A percentile compares a stretch with the other conserved stretches of the same genome.
Conservation (phyloP, 2,797 vertebrate genomes). For the Carduelis carduelis region DNA sequence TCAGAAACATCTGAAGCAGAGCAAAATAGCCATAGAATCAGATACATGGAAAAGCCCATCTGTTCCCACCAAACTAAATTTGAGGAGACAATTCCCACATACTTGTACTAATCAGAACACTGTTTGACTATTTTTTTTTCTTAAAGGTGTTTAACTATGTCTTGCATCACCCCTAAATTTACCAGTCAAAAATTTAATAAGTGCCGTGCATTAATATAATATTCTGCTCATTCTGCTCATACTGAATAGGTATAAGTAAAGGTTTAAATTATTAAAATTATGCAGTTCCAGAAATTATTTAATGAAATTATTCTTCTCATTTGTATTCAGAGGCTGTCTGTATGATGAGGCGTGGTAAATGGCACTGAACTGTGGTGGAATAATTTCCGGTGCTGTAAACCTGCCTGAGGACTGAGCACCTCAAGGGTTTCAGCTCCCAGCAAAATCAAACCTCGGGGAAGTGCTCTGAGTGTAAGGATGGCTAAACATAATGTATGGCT, state of each 20-base stretch:
- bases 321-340: conserved; percentile 54
- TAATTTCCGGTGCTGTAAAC: conserved; percentile 38
- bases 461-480: neutral
- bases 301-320: conserved; percentile 61
- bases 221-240: conserved; percentile 9
- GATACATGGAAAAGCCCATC: neutral
- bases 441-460: neutral
- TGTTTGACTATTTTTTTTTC: neutral
- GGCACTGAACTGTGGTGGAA: neutral
- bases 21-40: neutral
- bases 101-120: conserved; percentile 55
- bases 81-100: neutral
- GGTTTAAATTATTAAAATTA: conserved; percentile 74
- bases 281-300: conserved; percentile 63
- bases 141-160: conserved; percentile 2
- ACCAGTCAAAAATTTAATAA: conserved; percentile 62
- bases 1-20: conserved; percentile 6
- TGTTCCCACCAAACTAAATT: neutral
- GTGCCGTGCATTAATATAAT: conserved; percentile 26
- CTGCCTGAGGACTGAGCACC: neutral
- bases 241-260: conserved; percentile 51
- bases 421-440: neutral
- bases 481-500: neutral
- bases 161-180: conserved; percentile 36
- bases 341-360: neutral